These are phyloP conservation scores for Ctenoplectra terminalis DNA, from an alignment of 1,140 invertebrate genomes.

Conservation along the genomic window DNA sequence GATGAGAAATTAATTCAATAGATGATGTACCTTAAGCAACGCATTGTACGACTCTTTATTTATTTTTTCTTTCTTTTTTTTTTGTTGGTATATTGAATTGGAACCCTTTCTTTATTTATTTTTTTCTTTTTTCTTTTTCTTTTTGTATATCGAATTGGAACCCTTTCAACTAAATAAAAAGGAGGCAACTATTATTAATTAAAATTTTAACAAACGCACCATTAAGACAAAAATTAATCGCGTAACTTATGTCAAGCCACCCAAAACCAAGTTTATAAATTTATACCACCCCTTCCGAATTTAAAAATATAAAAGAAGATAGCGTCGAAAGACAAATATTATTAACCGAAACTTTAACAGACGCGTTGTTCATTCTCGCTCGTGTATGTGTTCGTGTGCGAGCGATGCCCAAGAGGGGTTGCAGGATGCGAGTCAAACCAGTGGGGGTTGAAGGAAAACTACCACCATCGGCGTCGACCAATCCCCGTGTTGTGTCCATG, in stretches of 20 bases:
- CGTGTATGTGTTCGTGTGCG: not conserved
- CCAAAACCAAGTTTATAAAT: not conserved
- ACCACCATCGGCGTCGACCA: constrained; percentile 59
- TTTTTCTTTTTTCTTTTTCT: too few relatives aligned
- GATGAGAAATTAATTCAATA: too few relatives aligned
- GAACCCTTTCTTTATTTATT: too few relatives aligned
- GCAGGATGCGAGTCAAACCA: constrained; percentile 11
- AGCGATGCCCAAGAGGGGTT: constrained; percentile 27
- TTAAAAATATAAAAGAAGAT: not conserved
- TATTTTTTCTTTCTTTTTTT: too few relatives aligned
- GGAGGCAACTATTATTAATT: not conserved
- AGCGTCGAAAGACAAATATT: not conserved
- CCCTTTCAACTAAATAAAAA: too few relatives aligned
- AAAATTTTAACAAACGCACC: not conserved
- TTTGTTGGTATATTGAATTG: too few relatives aligned
- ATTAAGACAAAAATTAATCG: not conserved
- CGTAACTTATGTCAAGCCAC: not conserved
- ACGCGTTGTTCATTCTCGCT: not conserved
- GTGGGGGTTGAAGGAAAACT: constrained; percentile 60
- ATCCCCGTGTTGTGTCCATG: constrained; percentile 56
- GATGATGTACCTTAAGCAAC: too few relatives aligned
- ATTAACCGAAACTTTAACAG: constrained; percentile 43
- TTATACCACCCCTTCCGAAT: not conserved
- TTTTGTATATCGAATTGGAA: too few relatives aligned
- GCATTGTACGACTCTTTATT: too few relatives aligned